Base-by-base conservation (phyloP, 2,888 invertebrate species). In the Xestia sexstrigata region DNA sequence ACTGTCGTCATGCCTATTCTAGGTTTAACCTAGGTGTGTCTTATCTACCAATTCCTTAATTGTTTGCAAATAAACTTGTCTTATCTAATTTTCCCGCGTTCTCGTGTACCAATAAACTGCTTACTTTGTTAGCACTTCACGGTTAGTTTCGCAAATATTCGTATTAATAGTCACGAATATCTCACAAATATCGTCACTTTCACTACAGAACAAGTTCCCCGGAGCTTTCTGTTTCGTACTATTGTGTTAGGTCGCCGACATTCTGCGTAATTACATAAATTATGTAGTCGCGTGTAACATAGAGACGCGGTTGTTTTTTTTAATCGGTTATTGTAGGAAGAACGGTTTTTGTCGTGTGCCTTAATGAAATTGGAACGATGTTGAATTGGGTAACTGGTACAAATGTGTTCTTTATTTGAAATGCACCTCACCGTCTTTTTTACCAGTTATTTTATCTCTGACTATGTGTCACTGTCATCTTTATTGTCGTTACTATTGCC, bases 141-240 rank as follows among this genome's bases (percentile, higher is more conserved):
- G 76, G 82, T 84, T 82, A 70, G 75, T 85, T 85, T 84, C 79
- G 63, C 72, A 79, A 82, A 85, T 84, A 84, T 85, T 78, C 63
- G 11, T 71, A 75, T 78, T 78, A 82, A 79, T 67, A 74, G 62
- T 75, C 80, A 74, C 85, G 79, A 80, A 81, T 86, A 86, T 81
- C 84, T 86, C 83, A 86, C 82, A 72, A 70, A 79, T 77, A 82
- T 83, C 70, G 82, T 71, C 69, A 88, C 87, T 88, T 88, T 88
- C 87, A 85, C 87, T 78, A 26, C 35, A 69, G 39, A 86, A 86
- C 88, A 83, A 77, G 88, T 87, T 81, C 83, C 62, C 26, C 62
- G 30, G 80, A 88, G 87, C 87, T 88, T 88, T 88, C 87, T 82
- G 87, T 88, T 88, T 87, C 83, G 65, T 86, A 84, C 82, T 78